Percentiles rank a stretch among this genome's conserved stretches.
These are phyloP conservation scores for Aurelia coerulea DNA, from an alignment of 30 jellyfish, hydroid and myxozoan genomes.

Conservation along the genomic window DNA sequence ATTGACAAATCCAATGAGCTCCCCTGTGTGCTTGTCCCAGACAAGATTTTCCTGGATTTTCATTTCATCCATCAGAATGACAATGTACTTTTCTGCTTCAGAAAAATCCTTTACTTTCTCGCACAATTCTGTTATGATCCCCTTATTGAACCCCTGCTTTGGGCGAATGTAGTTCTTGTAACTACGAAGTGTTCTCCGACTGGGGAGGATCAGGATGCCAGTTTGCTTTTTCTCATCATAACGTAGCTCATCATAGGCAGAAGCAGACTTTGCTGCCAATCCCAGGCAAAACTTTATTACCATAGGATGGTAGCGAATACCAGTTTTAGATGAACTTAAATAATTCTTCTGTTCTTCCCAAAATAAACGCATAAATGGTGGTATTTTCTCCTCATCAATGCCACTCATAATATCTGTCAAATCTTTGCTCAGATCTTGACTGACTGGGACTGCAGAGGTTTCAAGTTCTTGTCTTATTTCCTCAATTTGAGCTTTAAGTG, in stretches of 20 bases:
- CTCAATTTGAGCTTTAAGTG: constrained; percentile 36
- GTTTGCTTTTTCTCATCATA: constrained; percentile 42
- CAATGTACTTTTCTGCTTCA: constrained; percentile 25
- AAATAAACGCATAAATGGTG: constrained; percentile 80
- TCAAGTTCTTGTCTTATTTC: constrained; percentile 38
- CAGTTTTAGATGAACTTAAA: constrained; percentile 22
- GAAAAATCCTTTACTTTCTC: constrained; percentile 13
- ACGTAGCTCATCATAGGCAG: constrained; percentile 24
- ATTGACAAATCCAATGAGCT: constrained; percentile 58
- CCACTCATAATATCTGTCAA: constrained; percentile 33
- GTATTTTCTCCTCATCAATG: constrained; percentile 13
- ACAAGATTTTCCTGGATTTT: constrained; percentile 24
- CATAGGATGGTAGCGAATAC: constrained; percentile 33
- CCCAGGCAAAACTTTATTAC: constrained; percentile 18
- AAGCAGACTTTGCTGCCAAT: constrained; percentile 13
- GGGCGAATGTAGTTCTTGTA: constrained; percentile 28
- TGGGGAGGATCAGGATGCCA: constrained; percentile 63
- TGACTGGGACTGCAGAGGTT: constrained; percentile 12
- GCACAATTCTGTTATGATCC: constrained; percentile 21
- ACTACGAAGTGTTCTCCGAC: constrained; percentile 52
- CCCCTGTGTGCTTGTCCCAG: constrained; percentile 56
- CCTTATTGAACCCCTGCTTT: constrained; percentile 44
- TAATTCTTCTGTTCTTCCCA: constrained; percentile 59
- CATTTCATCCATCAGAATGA: constrained; percentile 36
- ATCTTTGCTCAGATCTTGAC: constrained; percentile 32